Base-by-base conservation (phyloP, 2,888 invertebrate genomes). In the Leptinotarsa haldemani region DNA sequence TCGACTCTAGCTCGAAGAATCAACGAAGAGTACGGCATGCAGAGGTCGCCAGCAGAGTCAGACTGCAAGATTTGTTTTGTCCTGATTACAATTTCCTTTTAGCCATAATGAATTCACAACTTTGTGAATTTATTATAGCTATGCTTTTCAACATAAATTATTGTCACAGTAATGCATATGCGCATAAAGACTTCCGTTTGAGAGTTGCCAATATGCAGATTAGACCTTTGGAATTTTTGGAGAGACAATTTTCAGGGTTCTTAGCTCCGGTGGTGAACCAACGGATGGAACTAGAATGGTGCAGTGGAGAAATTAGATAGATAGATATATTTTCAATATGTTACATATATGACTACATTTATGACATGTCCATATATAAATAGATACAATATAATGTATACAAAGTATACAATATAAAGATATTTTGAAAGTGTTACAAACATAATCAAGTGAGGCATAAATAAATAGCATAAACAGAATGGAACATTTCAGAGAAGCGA, bases 201-300 rank as follows among this genome's bases (percentile, higher is more conserved):
- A 85, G 88, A 0, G 84, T 90, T 16, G 85, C 87, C 22, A 87
- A 88, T 64, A 88, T 93, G 88, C 88, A 89, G 80, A 88, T 93
- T 53, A 85, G 86, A 58, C 90, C 90, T 65, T 85, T 88, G 76
- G 89, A 89, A 78, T 91, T 92, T 77, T 73, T 88, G 72, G 82
- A 87, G 64, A 88, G 88, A 73, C 85, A 85, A 69, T 79, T 81
- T 69, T 81, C 85, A 82, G 86, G 4, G 61, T 30, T 2, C 78
- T 88, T 66, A 82, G 74, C 50, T 86, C 86, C 71, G 90, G 89
- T 70, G 88, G 87, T 0, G 87, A 85, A 64, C 89, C 90, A 7
- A 88, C 89, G 1, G 88, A 90, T 80, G 88, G 89, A 78, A 88
- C 88, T 58, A 91, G 92, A 7, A 81, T 92, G 66, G 87, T 92